A percentile compares a stretch with the other conserved stretches of the same genome.
phyloP scores from a whole-genome alignment of 2,797 vertebrate genomes.

The Amblyraja radiata region DNA sequence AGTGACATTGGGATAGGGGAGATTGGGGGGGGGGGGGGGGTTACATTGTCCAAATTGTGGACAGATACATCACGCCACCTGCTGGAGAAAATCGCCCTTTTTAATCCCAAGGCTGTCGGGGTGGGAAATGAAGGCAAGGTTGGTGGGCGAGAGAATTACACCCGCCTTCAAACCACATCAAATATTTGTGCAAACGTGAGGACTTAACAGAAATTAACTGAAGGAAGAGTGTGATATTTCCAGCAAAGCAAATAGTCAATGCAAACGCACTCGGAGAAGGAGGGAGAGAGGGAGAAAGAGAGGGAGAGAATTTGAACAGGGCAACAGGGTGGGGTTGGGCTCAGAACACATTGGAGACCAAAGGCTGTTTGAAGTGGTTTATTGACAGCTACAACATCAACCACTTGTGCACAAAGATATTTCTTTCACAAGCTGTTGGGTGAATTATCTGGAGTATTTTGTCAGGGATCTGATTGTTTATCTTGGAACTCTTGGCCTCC shows the following conservation, averaged over 20 bases:
- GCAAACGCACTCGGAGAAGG: not conserved
- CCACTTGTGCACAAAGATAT: not conserved
- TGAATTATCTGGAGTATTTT: not conserved
- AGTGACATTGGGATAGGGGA: not conserved
- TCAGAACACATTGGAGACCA: not conserved
- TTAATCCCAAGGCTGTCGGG: not conserved
- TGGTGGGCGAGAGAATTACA: not conserved
- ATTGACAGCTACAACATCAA: not conserved
- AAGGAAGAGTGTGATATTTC: not conserved
- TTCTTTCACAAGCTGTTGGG: not conserved
- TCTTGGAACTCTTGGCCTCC: not conserved
- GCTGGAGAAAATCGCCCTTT: not conserved
- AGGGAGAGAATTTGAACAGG: not conserved
- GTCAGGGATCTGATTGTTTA: not conserved
- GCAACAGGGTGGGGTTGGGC: not conserved
- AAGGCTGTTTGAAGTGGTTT: not conserved
- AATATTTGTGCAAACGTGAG: not conserved
- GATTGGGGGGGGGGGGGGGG: not conserved
- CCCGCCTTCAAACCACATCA: not conserved
- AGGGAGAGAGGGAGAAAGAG: not conserved
- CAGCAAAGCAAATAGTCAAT: not conserved
- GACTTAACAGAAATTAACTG: not conserved
- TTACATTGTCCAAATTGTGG: not conserved
- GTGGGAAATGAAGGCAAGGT: not conserved
- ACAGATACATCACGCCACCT: conserved; percentile 16